These are phyloP conservation scores for Leptoclinus maculatus DNA, from an alignment of 2,797 vertebrate genomes.

Conservation along the genomic window DNA sequence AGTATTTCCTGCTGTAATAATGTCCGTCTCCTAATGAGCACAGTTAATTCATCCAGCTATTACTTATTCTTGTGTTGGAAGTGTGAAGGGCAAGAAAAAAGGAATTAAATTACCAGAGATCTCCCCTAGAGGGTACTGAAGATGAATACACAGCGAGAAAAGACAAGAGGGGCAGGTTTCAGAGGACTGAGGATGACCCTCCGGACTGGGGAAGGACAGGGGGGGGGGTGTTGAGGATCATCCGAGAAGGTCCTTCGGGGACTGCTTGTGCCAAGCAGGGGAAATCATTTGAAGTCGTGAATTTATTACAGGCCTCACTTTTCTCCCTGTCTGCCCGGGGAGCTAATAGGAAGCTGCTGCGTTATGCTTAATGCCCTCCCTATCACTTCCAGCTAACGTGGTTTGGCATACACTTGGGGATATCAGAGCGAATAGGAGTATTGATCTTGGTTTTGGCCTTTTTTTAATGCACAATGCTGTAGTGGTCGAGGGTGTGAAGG, in stretches of 20 bases:
- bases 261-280: conserved; percentile 42
- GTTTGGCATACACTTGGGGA: conserved; percentile 68
- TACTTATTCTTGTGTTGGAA: conserved; percentile 23
- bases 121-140: conserved; percentile 42
- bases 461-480: conserved; percentile 51
- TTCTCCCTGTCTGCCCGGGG: conserved; percentile 43
- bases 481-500: conserved; percentile 55
- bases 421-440: conserved; percentile 65
- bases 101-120: conserved; percentile 37
- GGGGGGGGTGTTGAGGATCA: conserved; percentile 38
- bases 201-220: conserved; percentile 5
- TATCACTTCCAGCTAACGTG: conserved; percentile 68
- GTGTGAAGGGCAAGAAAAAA: conserved; percentile 32
- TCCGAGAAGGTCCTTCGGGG: conserved; percentile 55
- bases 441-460: conserved; percentile 61
- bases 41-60: conserved; percentile 9
- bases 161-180: conserved; percentile 12
- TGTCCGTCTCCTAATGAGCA: conserved; percentile 16
- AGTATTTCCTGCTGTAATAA: conserved; percentile 15
- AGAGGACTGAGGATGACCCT: conserved; percentile 45
- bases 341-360: conserved; percentile 62
- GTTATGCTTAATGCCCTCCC: conserved; percentile 66
- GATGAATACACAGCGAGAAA: conserved; percentile 16
- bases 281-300: conserved; percentile 68
- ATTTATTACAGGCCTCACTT: conserved; percentile 57